phyloP scores from a whole-genome alignment of 2,888 invertebrate species.

The Caradrina kadenii region DNA sequence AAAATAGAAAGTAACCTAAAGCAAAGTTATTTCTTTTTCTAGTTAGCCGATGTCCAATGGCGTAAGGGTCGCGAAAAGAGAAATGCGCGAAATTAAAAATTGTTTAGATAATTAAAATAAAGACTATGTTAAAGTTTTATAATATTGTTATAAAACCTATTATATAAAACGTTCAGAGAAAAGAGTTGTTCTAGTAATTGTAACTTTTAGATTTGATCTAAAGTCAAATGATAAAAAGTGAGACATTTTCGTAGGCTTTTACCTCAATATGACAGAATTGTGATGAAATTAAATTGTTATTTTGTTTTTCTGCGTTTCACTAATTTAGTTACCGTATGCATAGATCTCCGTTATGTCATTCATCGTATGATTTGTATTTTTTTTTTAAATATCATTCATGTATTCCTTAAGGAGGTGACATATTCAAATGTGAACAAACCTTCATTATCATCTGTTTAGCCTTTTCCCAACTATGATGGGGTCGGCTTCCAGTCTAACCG shows the following conservation, averaged over 20 bases:
- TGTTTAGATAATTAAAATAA: conserved; percentile 1
- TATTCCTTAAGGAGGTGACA: no score
- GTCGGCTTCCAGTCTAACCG: no score
- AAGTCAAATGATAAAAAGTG: no score
- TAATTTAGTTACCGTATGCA: no score
- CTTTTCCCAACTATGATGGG: no score
- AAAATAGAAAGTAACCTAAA: background rate
- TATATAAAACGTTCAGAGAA: background rate
- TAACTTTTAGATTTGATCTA: conserved; percentile 17
- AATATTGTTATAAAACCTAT: conserved; percentile 11
- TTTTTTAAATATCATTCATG: no score
- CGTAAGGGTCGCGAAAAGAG: no score
- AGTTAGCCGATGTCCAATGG: background rate
- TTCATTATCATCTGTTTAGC: no score
- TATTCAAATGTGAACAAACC: no score
- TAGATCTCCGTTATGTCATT: no score
- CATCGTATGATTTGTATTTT: no score
- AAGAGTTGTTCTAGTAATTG: background rate
- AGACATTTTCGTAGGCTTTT: background rate
- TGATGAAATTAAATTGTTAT: conserved; percentile 43
- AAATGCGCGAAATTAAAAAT: conserved; percentile 4
- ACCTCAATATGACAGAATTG: conserved; percentile 28
- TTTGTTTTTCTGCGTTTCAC: conserved; percentile 28
- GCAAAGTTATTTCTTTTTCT: background rate
- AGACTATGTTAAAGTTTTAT: background rate